Evolutionary conservation across 2,888 invertebrate genomes (phyloP), one percentile per base, ranked within the genome.

Genomic region (Cyclophora albipunctata): DNA sequence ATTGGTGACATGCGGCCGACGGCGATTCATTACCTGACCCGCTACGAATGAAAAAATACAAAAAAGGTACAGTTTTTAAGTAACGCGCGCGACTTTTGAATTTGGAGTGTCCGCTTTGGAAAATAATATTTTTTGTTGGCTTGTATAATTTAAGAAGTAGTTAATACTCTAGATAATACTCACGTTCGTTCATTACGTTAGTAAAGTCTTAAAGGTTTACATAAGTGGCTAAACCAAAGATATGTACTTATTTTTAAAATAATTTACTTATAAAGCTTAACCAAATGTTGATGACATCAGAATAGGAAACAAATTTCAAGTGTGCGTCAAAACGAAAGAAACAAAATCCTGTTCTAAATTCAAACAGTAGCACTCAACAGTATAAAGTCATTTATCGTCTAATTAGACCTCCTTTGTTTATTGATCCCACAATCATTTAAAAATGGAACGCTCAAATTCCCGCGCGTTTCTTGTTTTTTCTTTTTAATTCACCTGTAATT

Each of bases 401-500:
- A 59, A 61, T 59, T 56, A 59, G 53, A 46, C 40, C 43, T 43
- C 41, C 51, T 64, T 69, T 68, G 67, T 67, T 54, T 60, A 51
- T 56, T 52, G 53, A 60, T 51, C 53, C 55, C 53, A 62, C 56
- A 57, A 48, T 60, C 58, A 64, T 64, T 64, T 60, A 60, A 58
- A 57, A 57, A 54, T 57, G 54, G 55, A 52, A 55, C 57, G 55
- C 54, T 45, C 53, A 59, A 55, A 54, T 63, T 57, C 53, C 60
- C 67, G 71, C 76, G 75, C 50, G 50, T 55, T 52, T 50, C 45
- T 48, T 51, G 49, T 51, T 46, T 78, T 73, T 69, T 71, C 63
- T 72, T 78, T 78, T 81, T 82, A 80, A 82, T 81, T 83, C 76
- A 73, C 66, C 64, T 76, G 73, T 83, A 81, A 83, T 82, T 81